Percentiles rank a stretch among this genome's conserved stretches.
These are phyloP conservation scores for Brienomyrus brachyistius DNA, from an alignment of 2,113 vertebrate genomes.

Conservation along the genomic window DNA sequence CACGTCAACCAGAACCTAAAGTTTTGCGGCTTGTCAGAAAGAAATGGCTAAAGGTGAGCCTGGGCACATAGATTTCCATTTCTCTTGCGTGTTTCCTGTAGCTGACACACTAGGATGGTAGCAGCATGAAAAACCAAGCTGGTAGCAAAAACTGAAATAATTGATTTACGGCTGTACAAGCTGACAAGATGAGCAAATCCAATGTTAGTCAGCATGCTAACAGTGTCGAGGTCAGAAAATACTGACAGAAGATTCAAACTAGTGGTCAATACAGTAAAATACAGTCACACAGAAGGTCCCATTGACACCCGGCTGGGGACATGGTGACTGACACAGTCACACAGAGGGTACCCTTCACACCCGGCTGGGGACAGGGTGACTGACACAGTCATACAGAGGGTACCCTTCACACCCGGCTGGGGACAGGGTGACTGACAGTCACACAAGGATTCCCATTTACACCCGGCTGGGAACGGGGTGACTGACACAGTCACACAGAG, in stretches of 20 bases:
- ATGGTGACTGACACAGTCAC: background rate
- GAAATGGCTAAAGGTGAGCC: background rate
- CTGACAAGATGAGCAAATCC: background rate
- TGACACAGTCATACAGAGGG: background rate
- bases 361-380: background rate
- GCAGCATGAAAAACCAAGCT: background rate
- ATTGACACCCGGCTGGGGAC: background rate
- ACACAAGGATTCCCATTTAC: background rate
- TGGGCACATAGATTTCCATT: background rate
- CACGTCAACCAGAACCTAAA: background rate
- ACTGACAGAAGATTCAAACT: background rate
- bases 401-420: background rate
- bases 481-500: background rate
- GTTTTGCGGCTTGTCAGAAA: background rate
- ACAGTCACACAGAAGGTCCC: background rate
- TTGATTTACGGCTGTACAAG: background rate
- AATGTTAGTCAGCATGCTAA: background rate
- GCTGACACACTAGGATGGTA: background rate
- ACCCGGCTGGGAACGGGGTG: background rate
- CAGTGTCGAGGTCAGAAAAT: background rate
- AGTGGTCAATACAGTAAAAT: background rate
- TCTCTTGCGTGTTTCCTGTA: background rate
- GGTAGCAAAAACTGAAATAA: background rate
- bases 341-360: background rate
- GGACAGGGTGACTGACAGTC: background rate